Base-by-base conservation (phyloP, 2,113 vertebrate species). In the Ploceus nigricollis region DNA sequence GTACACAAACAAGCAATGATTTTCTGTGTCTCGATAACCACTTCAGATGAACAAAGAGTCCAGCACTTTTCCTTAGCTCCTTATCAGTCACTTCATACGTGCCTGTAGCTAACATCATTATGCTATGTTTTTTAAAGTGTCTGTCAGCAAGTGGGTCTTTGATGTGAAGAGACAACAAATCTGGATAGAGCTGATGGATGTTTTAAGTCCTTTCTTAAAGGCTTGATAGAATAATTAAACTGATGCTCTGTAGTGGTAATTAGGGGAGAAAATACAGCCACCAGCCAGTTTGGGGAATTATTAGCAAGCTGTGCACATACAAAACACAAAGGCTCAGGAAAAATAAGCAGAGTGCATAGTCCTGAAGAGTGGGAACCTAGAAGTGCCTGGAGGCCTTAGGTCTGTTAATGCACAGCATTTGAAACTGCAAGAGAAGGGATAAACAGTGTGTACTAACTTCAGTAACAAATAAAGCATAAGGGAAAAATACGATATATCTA, bases 161-260 rank as follows among this genome's bases (percentile, higher is more conserved):
- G 87, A 95, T 80, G 85, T 61, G 56, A 93, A 90, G 57, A 89
- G 83, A 66, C 82, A 94, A 78, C n/a, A 75, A 75, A 94, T 88
- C 54, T 91, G 69, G 54, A 81, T 39, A 65, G 68, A 53, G 22
- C 23, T 79, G 78, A 93, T 71, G 57, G 84, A 79, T 76, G 51
- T 42, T 90, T 85, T 54, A 82, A 85, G 57, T 45, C 57, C 70
- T 85, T 85, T 91, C 45, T 88, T 47, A 82, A 45, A 88, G 28
- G 48, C n/a, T 94, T 4, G 4, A 73, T 30, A 51, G 90, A 71
- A 93, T 91, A 93, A 93, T 93, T 93, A 87, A 89, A 93, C 17
- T 44, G 61, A 89, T 71, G 82, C 87, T 97, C 96, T 93, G 84
- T 88, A 94, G 87, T 94, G 91, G 71, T 91, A 91, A 93, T 91